Base-by-base conservation (phyloP, 2,888 invertebrate species). In the Lasioglossum leucozonium region DNA sequence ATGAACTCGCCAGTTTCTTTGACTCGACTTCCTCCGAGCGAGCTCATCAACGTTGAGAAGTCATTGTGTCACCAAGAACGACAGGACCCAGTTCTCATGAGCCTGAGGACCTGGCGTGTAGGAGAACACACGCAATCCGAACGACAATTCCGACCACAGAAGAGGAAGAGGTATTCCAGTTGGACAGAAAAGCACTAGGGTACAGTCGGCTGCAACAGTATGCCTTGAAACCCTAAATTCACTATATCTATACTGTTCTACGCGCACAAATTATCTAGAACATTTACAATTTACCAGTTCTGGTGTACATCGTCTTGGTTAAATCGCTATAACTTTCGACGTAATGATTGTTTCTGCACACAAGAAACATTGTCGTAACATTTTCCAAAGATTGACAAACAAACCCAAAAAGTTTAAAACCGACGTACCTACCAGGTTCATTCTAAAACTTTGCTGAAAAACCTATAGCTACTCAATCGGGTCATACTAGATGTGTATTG, bases 51-150 rank as follows among this genome's bases (percentile, higher is more conserved):
- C 82, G 65, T 72, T 67, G 82, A 47, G 84, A 82, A 84, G 76
- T 82, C 73, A 85, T 85, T 77, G 85, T 83, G 84, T 83, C 85
- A 77, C 51, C 73, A 72, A 55, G 74, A 82, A 79, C 72, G 51
- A 74, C 26, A 72, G 74, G 79, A 69, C 79, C 85, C 72, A 67
- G 76, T 85, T 85, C 85, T 65, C 85, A 83, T 30, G 84, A 76
- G 72, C 44, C n/a, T n/a, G n/a, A 18, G 30, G 79, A 78, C 16
- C 51, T n/a, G 6, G 34, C 55, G 65, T 22, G 81, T 72, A 47
- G 73, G 71, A n/a, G n/a, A 42, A 71, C 44, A 40, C 40, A 58
- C 78, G 82, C 75, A 3, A 67, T 16, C 55, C 10, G 72, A 58
- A 47, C 72, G 67, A 65, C 34, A 65, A 81, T 65, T 75, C 5